Percentiles rank a stretch among this genome's conserved stretches.
Evolutionary conservation across 2,113 vertebrate species (phyloP).

Genomic region (Lucifuga dentata): DNA sequence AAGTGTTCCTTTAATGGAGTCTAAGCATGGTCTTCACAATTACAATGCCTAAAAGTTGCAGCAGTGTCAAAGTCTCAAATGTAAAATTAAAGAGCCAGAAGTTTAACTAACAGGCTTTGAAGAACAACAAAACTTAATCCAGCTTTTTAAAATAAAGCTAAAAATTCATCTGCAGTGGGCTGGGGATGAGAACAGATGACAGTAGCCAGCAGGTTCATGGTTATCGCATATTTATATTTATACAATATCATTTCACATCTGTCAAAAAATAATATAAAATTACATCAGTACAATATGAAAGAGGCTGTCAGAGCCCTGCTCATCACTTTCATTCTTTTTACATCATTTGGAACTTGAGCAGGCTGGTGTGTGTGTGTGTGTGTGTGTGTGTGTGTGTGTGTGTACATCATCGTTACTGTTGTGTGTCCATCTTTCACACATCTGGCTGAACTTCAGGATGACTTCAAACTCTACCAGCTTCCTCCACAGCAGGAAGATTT

Average conservation of each 20-base stretch:
- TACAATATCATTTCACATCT: slow-evolving; percentile 28
- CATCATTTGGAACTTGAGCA: slow-evolving; percentile 1
- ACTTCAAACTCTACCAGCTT: too few relatives aligned
- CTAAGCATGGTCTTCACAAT: too few relatives aligned
- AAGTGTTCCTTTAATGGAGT: too few relatives aligned
- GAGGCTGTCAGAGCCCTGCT: too few relatives aligned
- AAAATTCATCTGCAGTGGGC: too few relatives aligned
- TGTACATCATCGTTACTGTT: slow-evolving; percentile 11
- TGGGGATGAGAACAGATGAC: slow-evolving; percentile 1
- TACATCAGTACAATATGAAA: slow-evolving; percentile 27
- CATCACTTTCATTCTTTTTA: too few relatives aligned
- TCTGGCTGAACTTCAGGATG: neutral
- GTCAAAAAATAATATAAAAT: slow-evolving; percentile 46
- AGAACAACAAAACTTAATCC: too few relatives aligned
- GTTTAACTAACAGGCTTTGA: too few relatives aligned
- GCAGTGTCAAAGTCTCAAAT: too few relatives aligned
- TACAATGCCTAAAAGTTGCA: too few relatives aligned
- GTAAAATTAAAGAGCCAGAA: too few relatives aligned
- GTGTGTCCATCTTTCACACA: slow-evolving; percentile 18
- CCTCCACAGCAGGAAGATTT: neutral
- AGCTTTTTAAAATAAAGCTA: too few relatives aligned
- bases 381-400: neutral
- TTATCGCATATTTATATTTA: slow-evolving; percentile 46
- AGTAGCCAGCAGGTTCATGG: neutral
- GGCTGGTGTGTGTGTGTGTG: neutral